Base-by-base conservation (phyloP, 2,888 invertebrate genomes). In the Parnassius glacialis region DNA sequence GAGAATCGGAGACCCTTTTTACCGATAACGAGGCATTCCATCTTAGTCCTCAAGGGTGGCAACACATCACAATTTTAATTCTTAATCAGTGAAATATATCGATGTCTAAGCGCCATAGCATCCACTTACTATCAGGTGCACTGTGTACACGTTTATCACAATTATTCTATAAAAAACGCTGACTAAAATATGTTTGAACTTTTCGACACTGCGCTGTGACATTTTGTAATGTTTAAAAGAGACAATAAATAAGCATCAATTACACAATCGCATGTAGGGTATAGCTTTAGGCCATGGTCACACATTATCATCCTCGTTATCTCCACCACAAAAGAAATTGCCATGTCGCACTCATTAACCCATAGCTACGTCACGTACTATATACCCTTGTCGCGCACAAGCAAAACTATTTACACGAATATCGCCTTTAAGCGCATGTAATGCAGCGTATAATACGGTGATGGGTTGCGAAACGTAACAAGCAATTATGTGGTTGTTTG, bases 211-310 rank as follows among this genome's bases (percentile, higher is more conserved):
- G 42, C 11, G n/a, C 41, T 12, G 42, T 43, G 20, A 54, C 50
- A 48, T 60, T 50, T 48, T 16, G 20, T 54, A 50, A 54, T 20
- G 25, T 9, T 11, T 51, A 43, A 13, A 25, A 60, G 16, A 57
- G 53, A 42, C 43, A 57, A 43, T 34, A 41, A 41, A 20, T 41
- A 55, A 55, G 52, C 41, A n/a, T 41, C 42, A 58, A 51, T 60
- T 60, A 51, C 60, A 60, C 54, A 61, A 62, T 51, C 20, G 10
- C 34, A 62, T 50, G 51, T 62, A 51, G 62, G 58, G 54, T 58
- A 58, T 12, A 54, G 43, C 62, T 62, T 58, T 55, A 52, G 62
- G 62, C 62, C 62, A 62, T 25, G 62, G 62, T 55, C 62, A 55
- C 50, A 48, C 43, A 44, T 51, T 57, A 55, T 44, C 52, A 47